A percentile compares a stretch with the other conserved stretches of the same genome.
These are phyloP conservation scores for Neocrepidodera transversa DNA, from an alignment of 2,888 invertebrate species.

Conservation along the genomic window DNA sequence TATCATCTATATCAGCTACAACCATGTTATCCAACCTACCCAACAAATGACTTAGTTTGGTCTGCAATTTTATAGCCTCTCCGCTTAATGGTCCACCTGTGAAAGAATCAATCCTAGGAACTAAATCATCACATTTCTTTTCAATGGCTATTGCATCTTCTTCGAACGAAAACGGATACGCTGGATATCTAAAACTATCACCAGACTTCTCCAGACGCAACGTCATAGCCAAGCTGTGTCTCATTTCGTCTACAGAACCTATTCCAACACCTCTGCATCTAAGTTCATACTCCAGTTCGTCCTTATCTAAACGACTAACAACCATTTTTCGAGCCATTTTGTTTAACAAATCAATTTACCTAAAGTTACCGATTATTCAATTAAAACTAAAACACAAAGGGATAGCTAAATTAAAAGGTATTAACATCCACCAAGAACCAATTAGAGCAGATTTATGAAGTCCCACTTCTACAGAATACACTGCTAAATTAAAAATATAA, in stretches of 20 bases:
- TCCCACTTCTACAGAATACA: too few relatives aligned
- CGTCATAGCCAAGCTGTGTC: background rate
- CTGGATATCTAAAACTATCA: constrained; percentile 14
- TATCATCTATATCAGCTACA: too few relatives aligned
- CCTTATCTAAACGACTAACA: constrained; percentile 12
- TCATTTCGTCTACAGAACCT: constrained; percentile 14
- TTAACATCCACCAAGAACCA: too few relatives aligned
- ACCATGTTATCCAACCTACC: constrained; percentile 18
- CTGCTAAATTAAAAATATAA: too few relatives aligned
- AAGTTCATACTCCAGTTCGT: constrained; percentile 7
- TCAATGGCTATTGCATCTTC: constrained; percentile 2
- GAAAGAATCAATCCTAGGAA: background rate
- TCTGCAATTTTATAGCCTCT: background rate
- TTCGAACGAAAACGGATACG: constrained; percentile 4
- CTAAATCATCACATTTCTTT: background rate
- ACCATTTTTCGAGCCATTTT: constrained; percentile 6
- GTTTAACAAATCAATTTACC: too few relatives aligned
- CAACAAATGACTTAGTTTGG: constrained; percentile 12
- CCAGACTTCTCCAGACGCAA: constrained; percentile 14
- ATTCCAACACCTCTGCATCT: background rate
- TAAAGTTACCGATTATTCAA: too few relatives aligned
- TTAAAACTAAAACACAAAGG: too few relatives aligned
- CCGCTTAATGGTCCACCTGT: background rate
- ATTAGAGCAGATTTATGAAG: too few relatives aligned
- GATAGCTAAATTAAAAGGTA: too few relatives aligned